phyloP scores from a whole-genome alignment of 2,113 vertebrate species.

The Bubo bubo region DNA sequence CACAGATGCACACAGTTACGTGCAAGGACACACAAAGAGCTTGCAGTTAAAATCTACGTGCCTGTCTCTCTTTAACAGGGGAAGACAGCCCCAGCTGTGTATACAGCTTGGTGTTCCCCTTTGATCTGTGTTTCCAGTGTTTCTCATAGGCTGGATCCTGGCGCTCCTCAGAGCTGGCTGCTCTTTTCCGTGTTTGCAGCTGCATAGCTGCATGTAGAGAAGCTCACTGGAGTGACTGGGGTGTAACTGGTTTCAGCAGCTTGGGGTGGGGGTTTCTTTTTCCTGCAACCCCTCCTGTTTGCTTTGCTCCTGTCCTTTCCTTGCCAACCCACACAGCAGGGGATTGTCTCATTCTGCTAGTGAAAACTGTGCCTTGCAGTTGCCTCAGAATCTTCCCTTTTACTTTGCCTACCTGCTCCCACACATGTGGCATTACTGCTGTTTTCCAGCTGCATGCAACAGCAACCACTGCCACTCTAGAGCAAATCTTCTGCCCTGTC shows the following conservation, averaged over 20 bases:
- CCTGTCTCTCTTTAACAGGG: neutral
- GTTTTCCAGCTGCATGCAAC: neutral
- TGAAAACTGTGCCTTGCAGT: neutral
- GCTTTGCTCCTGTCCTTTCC: neutral
- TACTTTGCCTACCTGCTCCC: neutral
- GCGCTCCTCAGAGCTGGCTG: neutral
- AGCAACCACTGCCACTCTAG: neutral
- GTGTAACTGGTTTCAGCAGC: neutral
- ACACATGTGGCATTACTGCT: rapidly evolving
- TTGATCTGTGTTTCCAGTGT: constrained; percentile 45
- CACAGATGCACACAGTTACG: constrained; percentile 1
- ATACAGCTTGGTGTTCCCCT: constrained; percentile 42
- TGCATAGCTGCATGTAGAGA: neutral
- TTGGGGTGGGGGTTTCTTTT: neutral
- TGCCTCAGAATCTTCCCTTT: neutral
- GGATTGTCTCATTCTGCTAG: neutral
- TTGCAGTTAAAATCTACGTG: neutral
- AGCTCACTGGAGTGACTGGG: neutral
- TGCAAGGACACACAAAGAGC: constrained; percentile 23
- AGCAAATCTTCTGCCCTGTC: neutral
- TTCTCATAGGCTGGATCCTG: constrained; percentile 1
- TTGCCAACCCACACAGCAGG: neutral
- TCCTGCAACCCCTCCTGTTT: neutral
- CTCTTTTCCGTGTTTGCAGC: constrained; percentile 4
- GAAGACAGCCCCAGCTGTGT: constrained; percentile 50